Conservation (phyloP, 2,888 invertebrate genomes). For the Asteroscopus sphinx region DNA sequence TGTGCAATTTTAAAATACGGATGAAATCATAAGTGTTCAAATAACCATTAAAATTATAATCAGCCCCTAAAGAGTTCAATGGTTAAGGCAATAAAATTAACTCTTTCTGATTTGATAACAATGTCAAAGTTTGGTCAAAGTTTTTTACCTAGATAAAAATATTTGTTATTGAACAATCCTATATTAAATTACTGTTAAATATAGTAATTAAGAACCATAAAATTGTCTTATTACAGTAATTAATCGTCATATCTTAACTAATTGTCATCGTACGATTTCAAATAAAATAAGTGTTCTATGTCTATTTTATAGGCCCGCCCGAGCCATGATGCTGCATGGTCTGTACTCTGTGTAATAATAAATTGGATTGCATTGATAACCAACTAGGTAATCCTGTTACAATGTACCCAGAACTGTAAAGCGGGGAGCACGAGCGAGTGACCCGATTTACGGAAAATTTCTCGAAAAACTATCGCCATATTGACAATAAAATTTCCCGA, state of each 20-base stretch:
- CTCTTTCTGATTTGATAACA: constrained; percentile 35
- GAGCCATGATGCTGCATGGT: too few relatives aligned
- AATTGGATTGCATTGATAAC: too few relatives aligned
- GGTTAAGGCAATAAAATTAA: constrained; percentile 46
- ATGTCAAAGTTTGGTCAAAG: constrained; percentile 35
- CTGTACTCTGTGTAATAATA: too few relatives aligned
- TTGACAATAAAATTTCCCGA: too few relatives aligned
- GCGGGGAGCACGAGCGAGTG: too few relatives aligned
- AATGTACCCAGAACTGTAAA: too few relatives aligned
- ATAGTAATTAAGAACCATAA: constrained; percentile 37
- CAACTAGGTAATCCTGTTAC: too few relatives aligned
- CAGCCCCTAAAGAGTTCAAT: constrained; percentile 43
- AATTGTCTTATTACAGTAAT: constrained; percentile 30
- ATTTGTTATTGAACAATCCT: constrained; percentile 21
- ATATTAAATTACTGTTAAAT: constrained; percentile 15
- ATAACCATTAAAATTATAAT: constrained; percentile 26
- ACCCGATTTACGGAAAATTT: too few relatives aligned
- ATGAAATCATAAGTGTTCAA: constrained; percentile 2
- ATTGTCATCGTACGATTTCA: background rate
- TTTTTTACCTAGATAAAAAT: constrained; percentile 23
- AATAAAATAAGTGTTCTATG: background rate
- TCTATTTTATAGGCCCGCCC: too few relatives aligned
- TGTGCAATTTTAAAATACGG: constrained; percentile 6
- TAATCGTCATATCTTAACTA: constrained; percentile 10
- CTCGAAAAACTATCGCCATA: too few relatives aligned